Base-by-base conservation (phyloP, 1,140 invertebrate genomes). In the Cryptotermes secundus region DNA sequence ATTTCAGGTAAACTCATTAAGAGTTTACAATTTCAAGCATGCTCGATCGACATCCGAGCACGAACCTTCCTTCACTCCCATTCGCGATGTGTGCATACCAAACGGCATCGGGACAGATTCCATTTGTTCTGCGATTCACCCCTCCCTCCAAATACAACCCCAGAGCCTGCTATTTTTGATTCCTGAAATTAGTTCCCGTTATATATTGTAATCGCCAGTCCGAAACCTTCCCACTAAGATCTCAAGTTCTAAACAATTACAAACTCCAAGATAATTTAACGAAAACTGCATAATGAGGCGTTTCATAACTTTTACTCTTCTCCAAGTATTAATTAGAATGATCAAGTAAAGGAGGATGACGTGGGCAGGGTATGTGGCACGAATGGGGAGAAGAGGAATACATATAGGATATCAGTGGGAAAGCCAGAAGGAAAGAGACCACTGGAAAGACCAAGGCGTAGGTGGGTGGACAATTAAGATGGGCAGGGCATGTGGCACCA, bases 161-260 rank as follows among this genome's bases (percentile, higher is more conserved):
- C 59, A 0, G 4, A 4, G n/a, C 26, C 59, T 31, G 59, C 59
- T 72, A 7, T 6, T 9, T 72, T 26, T 72, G 59, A 72, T 72
- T 72, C n/a, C 59, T 72, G 26, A 72, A 72, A 31, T 72, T 72
- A 72, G 31, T 72, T 72, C n/a, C 59, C 59, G n/a, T 31, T 72
- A n/a, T 26, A 72, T 72, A 72, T 72, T 72, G 59, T 26, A 72
- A n/a, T 72, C 59, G 59, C 26, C 59, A 72, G 59, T 7, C 59
- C 59, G 59, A 72, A 72, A n/a, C 59, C 59, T n/a, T n/a, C 14
- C 59, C 26, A n/a, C 6, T 59, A 9, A 9, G 53, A 59, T 26
- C 59, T 26, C 59, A 14, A 65, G 19, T 12, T 65, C 59, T n/a
- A 26, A 65, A 65, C 59, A 65, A 65, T 65, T 65, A 65, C 22